phyloP scores from a whole-genome alignment of 2,797 vertebrate genomes.

The Hafferia zeledoni region DNA sequence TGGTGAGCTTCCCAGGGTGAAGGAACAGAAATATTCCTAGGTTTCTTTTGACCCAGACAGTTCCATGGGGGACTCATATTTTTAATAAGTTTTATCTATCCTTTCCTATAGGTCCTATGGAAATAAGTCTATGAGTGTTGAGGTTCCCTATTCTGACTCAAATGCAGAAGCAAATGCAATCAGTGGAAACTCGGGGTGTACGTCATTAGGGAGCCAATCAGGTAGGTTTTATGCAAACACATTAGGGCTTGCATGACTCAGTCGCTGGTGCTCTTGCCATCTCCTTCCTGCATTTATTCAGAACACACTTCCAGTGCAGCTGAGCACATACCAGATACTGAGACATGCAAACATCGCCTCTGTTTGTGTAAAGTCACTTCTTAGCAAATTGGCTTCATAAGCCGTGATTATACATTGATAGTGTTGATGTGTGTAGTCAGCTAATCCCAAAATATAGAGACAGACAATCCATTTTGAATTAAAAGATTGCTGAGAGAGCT shows the following conservation, averaged over 20 bases:
- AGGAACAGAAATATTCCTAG: neutral
- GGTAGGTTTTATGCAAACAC: neutral
- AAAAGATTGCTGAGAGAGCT: neutral
- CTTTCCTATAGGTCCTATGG: accelerated
- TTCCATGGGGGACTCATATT: neutral
- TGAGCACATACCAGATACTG: neutral
- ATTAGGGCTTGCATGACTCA: neutral
- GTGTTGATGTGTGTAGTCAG: neutral
- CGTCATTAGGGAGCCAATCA: neutral
- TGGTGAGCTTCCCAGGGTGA: neutral
- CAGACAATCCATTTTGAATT: neutral
- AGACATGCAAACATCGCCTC: neutral
- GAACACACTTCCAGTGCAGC: neutral
- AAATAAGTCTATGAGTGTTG: neutral
- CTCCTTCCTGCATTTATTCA: neutral
- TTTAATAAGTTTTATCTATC: neutral
- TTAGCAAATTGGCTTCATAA: neutral
- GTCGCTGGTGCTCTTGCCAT: neutral
- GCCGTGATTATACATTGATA: neutral
- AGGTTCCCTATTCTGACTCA: neutral
- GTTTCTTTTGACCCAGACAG: neutral
- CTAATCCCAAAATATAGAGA: neutral
- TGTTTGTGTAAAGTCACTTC: neutral
- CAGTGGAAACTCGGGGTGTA: neutral
- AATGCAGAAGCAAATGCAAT: neutral